Conservation (phyloP, 2,797 vertebrate species). For the Hydrophis major region DNA sequence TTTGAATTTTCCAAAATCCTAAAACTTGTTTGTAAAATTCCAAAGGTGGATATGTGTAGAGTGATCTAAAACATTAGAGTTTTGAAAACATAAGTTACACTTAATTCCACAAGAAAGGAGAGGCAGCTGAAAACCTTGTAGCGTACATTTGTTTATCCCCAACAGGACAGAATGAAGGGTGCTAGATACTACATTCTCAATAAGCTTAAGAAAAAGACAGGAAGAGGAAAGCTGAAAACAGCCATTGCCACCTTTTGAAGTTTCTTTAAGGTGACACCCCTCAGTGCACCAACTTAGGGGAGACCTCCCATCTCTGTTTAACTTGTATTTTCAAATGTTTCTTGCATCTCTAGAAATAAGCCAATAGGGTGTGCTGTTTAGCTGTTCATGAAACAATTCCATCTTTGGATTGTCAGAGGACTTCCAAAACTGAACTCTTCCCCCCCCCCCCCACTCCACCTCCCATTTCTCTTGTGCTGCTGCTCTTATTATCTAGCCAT, state of each 20-base stretch:
- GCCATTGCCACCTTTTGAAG: not conserved
- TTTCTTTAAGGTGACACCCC: not conserved
- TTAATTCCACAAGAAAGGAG: not conserved
- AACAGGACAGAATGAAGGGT: not conserved
- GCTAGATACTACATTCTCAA: not conserved
- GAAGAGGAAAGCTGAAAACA: not conserved
- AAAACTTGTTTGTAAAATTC: not conserved
- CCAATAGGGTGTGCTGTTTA: constrained; percentile 18
- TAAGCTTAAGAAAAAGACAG: not conserved
- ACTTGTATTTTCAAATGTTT: not conserved
- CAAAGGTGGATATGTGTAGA: not conserved
- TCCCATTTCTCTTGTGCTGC: not conserved
- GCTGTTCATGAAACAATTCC: not conserved
- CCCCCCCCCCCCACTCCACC: too few relatives aligned
- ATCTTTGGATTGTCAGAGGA: not conserved
- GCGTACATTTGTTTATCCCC: not conserved
- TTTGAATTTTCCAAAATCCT: not conserved
- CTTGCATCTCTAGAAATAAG: not conserved
- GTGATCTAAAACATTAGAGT: not conserved
- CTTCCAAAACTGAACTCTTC: not conserved
- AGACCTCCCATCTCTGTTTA: not conserved
- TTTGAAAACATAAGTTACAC: not conserved
- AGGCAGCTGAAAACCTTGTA: not conserved
- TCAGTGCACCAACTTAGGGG: not conserved
- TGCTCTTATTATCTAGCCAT: not conserved